Evolutionary conservation across 2,113 vertebrate genomes (phyloP).

Genomic region (Sceloporus tristichus): DNA sequence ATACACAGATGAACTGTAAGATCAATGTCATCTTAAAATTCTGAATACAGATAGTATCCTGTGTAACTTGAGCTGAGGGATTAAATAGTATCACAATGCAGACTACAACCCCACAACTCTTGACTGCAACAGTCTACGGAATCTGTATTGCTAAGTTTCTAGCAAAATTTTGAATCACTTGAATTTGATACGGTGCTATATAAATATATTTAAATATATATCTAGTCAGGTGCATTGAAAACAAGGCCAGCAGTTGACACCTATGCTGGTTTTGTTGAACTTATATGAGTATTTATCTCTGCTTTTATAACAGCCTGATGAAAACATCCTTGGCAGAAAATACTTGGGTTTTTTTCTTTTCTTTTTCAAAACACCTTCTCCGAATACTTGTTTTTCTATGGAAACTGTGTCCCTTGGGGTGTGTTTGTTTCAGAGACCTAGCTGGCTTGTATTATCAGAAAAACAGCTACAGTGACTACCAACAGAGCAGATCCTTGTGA

Average conservation of each 20-base stretch:
- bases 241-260: slow-evolving; percentile 26
- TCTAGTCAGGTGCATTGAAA: slow-evolving; percentile 42
- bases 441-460: slow-evolving; percentile 55
- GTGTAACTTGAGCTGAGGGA: slow-evolving; percentile 51
- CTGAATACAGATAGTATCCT: slow-evolving; percentile 49
- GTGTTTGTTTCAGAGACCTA: slow-evolving; percentile 44
- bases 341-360: slow-evolving; percentile 16
- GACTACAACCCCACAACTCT: slow-evolving; percentile 48
- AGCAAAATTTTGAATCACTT: slow-evolving; percentile 74
- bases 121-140: slow-evolving; percentile 52
- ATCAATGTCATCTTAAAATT: slow-evolving; percentile 25
- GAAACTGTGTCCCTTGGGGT: slow-evolving; percentile 33
- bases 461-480: slow-evolving; percentile 50
- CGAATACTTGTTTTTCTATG: slow-evolving; percentile 46
- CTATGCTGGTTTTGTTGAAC: slow-evolving; percentile 49
- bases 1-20: slow-evolving; percentile 60
- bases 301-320: slow-evolving; percentile 68
- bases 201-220: slow-evolving; percentile 54
- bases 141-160: slow-evolving; percentile 59
- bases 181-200: slow-evolving; percentile 82
- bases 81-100: slow-evolving; percentile 21
- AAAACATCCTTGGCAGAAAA: slow-evolving; percentile 64
- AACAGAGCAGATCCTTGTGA: slow-evolving; percentile 43
- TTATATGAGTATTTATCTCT: slow-evolving; percentile 57
- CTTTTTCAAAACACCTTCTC: slow-evolving; percentile 67